These are phyloP conservation scores for Hypothenemus hampei DNA, from an alignment of 1,140 invertebrate genomes.

Conservation along the genomic window DNA sequence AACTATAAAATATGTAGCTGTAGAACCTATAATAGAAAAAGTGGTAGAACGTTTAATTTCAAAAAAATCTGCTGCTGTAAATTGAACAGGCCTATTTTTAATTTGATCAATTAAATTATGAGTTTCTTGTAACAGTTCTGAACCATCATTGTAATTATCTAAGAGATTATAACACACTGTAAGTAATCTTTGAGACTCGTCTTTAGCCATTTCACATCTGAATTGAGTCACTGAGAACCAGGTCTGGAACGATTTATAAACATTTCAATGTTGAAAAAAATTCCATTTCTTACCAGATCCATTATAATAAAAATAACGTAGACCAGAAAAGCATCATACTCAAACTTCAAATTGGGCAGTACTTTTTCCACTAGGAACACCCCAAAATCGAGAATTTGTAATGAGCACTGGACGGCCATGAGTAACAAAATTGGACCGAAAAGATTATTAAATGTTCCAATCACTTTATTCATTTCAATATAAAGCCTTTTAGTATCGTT, in stretches of 20 bases:
- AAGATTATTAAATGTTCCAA: constrained; percentile 16
- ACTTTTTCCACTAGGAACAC: constrained; percentile 17
- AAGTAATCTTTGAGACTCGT: constrained; percentile 8
- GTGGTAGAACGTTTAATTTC: constrained; percentile 23
- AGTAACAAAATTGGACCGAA: constrained; percentile 14
- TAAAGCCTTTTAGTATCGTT: neutral
- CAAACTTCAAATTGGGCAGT: constrained; percentile 12
- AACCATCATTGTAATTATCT: neutral
- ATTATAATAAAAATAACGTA: constrained; percentile 16
- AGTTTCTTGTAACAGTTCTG: constrained; percentile 11
- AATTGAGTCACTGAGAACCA: constrained; percentile 14
- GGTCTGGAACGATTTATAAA: constrained; percentile 5
- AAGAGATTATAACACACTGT: constrained; percentile 4
- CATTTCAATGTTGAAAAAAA: neutral
- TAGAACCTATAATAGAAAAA: constrained; percentile 15
- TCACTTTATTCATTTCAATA: constrained; percentile 11
- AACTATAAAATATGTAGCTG: constrained; percentile 19
- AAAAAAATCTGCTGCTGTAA: constrained; percentile 24
- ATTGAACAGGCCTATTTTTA: constrained; percentile 9
- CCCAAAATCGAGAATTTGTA: constrained; percentile 19
- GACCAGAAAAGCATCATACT: constrained; percentile 10
- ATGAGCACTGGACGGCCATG: constrained; percentile 18
- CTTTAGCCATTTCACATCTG: constrained; percentile 10
- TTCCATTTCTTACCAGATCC: constrained; percentile 6
- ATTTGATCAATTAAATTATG: constrained; percentile 12